phyloP scores from a whole-genome alignment of 64 coral and sea anemone genomes.

The Stichodactyla helianthus region DNA sequence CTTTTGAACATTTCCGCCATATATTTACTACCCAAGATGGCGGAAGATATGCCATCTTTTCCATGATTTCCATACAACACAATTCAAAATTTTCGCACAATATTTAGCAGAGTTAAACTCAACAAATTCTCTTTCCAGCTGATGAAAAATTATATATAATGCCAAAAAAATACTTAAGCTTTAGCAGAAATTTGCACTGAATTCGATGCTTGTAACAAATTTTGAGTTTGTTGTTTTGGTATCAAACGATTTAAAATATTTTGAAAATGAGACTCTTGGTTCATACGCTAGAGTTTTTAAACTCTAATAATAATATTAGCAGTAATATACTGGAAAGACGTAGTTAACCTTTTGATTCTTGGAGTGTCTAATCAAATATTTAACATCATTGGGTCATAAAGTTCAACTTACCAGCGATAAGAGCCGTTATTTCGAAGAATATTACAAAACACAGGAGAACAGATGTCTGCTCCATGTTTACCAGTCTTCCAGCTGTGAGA shows the following conservation, averaged over 20 bases:
- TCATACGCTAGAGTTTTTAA: background rate
- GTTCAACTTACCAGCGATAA: constrained; percentile 4
- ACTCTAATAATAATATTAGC: background rate
- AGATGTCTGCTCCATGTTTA: background rate
- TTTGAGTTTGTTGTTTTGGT: background rate
- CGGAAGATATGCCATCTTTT: too few relatives aligned
- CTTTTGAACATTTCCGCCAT: too few relatives aligned
- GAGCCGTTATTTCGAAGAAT: constrained; percentile 4
- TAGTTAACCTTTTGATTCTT: background rate
- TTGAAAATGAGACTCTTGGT: background rate
- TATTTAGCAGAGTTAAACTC: too few relatives aligned
- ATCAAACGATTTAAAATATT: background rate
- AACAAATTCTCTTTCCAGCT: too few relatives aligned
- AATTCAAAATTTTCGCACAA: too few relatives aligned
- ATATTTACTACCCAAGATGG: too few relatives aligned
- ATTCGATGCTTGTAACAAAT: background rate
- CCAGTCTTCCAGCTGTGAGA: background rate
- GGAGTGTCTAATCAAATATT: background rate
- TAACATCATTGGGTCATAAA: background rate
- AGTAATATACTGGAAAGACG: background rate
- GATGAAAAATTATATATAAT: too few relatives aligned
- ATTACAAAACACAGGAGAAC: background rate
- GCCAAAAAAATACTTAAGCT: too few relatives aligned
- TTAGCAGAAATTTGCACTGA: too few relatives aligned
- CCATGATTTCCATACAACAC: too few relatives aligned